Conservation (phyloP, 2,797 vertebrate species). For the Setipinna tenuifilis region DNA sequence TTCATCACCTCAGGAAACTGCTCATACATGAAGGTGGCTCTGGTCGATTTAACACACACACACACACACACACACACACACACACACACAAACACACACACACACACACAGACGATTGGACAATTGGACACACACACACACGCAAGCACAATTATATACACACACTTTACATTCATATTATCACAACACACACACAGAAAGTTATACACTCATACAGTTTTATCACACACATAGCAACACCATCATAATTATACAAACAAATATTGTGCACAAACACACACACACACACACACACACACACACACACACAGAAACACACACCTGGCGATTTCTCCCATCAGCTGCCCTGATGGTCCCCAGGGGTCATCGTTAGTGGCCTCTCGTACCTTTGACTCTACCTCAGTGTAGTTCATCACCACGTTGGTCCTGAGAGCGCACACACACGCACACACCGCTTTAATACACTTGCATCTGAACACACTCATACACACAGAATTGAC, state of each 20-base stretch:
- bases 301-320: constrained; percentile 51
- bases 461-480: background rate
- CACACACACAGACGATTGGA: background rate
- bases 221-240: background rate
- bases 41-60: constrained; percentile 54
- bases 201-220: background rate
- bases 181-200: background rate
- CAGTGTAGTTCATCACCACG: constrained; percentile 99
- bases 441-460: constrained; percentile 47
- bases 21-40: constrained; percentile 89
- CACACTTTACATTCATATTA: background rate
- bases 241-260: background rate
- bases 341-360: constrained; percentile 97
- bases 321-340: constrained; percentile 97
- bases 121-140: too few relatives aligned
- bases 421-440: constrained; percentile 73
- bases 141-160: background rate
- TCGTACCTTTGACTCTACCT: constrained; percentile 98
- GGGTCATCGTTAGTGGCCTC: constrained; percentile 99
- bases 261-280: background rate
- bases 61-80: background rate
- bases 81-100: background rate
- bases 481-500: constrained; percentile 32
- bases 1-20: constrained; percentile 92
- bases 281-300: background rate